Base-by-base conservation (phyloP, 2,797 vertebrate genomes). In the Syndactyla subalaris region DNA sequence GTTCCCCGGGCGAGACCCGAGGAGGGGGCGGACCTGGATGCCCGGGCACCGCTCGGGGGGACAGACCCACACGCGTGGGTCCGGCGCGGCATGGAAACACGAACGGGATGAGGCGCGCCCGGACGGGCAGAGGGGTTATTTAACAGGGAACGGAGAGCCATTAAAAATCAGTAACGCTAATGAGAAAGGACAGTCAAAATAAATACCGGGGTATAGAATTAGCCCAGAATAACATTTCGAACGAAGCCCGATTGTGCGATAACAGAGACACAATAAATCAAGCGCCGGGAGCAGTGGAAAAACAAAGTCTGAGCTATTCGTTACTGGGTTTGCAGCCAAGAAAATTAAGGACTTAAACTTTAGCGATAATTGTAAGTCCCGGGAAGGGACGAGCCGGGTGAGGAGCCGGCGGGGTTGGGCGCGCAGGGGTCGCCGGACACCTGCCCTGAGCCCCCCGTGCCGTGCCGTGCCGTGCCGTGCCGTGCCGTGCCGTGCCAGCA, bases 241-340 rank as follows among this genome's bases (percentile, higher is more conserved):
- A 63, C 57, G 72, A 48, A 83, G 82, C 84, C 55, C 54, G 96
- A 95, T 92, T 14, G 70, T 45, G 74, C 72, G 94, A 95, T 96
- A 97, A 93, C 67, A 15, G 75, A 74, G 92, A 73, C 85, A 93
- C 95, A 82, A 95, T 96, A 95, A 96, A 96, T 97, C 96, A 95
- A 74, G 73, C 76, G 67, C 18, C 57, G 62, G 76, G 87, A 51
- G 85, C 93, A 59, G 70, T 20, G 76, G 66, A 62, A 93, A 95
- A 96, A 94, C 86, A 84, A 85, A 89, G 73, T 72, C 86, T 77
- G 79, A 48, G 77, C 39, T 14, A 74, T 48, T 94, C 71, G 81
- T 85, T 94, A 78, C 87, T 10, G 63, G 38, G 16, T 88, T 72
- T 80, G 87, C 81, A 72, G 96, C 96, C 96, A 91, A 95, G 92